Conservation (phyloP, 2,888 invertebrate genomes). For the Leucophora obtusa region DNA sequence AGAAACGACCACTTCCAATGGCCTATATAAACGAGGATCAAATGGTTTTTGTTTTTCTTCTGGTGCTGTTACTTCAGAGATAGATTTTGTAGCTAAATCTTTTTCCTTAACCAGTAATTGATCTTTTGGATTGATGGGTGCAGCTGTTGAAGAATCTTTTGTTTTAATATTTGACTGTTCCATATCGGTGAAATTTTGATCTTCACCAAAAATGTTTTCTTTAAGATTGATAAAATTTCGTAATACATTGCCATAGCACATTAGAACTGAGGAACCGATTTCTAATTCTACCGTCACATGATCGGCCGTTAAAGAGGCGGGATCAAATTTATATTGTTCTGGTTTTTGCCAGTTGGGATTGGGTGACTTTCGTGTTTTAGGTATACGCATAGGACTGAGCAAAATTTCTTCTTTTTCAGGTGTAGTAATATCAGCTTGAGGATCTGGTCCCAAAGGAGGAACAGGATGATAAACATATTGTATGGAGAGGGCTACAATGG, state of each 20-base stretch:
- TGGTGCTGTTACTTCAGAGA: conserved; percentile 75
- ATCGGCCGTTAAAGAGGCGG: conserved; percentile 90
- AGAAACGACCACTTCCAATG: conserved; percentile 93
- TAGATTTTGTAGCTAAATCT: conserved; percentile 77
- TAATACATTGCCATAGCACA: conserved; percentile 94
- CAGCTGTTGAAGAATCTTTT: conserved; percentile 76
- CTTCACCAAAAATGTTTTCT: conserved; percentile 98
- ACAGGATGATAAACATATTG: conserved; percentile 95
- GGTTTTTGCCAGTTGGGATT: conserved; percentile 84
- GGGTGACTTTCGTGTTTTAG: conserved; percentile 86
- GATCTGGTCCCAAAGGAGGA: conserved; percentile 91
- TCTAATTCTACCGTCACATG: conserved; percentile 94
- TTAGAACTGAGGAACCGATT: conserved; percentile 94
- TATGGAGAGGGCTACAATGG: conserved; percentile 94
- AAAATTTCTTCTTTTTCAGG: conserved; percentile 96
- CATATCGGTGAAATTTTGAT: conserved; percentile 96
- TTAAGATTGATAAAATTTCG: conserved; percentile 93
- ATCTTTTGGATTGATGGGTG: conserved; percentile 77
- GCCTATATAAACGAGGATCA: conserved; percentile 92
- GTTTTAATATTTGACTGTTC: conserved; percentile 82
- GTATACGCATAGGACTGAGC: conserved; percentile 94
- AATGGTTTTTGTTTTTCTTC: conserved; percentile 86
- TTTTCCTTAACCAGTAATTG: conserved; percentile 70
- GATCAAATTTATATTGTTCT: conserved; percentile 89
- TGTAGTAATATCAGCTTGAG: conserved; percentile 94